These are phyloP conservation scores for Clamator glandarius DNA, from an alignment of 2,797 vertebrate species.

Conservation along the genomic window DNA sequence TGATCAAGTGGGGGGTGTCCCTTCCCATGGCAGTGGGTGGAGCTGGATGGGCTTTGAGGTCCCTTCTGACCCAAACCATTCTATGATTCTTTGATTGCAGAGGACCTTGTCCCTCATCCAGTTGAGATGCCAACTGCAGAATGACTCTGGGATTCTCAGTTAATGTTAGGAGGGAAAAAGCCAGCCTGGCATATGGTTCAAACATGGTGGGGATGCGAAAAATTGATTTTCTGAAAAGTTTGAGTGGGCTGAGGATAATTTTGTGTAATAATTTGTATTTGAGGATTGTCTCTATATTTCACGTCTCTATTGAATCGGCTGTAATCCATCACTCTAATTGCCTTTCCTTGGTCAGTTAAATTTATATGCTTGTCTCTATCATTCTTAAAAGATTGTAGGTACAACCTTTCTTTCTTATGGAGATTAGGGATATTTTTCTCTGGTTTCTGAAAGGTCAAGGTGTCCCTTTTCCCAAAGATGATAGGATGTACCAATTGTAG, in stretches of 20 bases:
- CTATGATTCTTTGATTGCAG: neutral
- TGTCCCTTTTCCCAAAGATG: neutral
- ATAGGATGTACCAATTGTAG: neutral
- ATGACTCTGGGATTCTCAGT: neutral
- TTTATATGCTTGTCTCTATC: neutral
- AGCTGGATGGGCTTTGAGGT: too few species aligned
- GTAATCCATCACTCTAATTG: conserved; percentile 28
- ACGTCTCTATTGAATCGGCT: neutral
- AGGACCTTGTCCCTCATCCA: neutral
- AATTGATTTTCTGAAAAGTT: neutral
- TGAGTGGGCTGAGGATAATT: neutral
- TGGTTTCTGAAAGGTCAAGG: neutral
- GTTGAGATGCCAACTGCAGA: neutral
- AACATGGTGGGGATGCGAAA: neutral
- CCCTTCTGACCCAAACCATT: too few species aligned
- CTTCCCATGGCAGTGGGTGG: too few species aligned
- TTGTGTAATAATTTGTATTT: neutral
- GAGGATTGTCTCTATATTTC: neutral
- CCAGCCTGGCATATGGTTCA: neutral
- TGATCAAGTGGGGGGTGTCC: too few species aligned
- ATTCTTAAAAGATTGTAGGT: neutral
- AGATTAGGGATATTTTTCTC: neutral
- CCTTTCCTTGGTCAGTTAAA: neutral
- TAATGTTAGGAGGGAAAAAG: neutral
- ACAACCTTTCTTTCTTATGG: conserved; percentile 2